These are phyloP conservation scores for Silurus glanis DNA, from an alignment of 2,113 vertebrate genomes.

Conservation along the genomic window DNA sequence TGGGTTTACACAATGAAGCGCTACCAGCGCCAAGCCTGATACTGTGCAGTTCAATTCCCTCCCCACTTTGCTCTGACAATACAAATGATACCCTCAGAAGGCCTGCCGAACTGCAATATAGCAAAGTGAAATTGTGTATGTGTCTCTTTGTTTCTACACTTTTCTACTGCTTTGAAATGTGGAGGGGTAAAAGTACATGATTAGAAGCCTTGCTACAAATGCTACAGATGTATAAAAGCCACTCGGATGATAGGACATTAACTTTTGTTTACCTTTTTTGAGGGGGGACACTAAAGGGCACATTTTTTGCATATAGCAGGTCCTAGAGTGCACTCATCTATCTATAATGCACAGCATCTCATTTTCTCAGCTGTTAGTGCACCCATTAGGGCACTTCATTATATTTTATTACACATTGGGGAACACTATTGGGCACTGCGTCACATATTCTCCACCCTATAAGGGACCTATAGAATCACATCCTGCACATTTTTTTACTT, in stretches of 20 bases:
- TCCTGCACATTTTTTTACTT: too few species aligned
- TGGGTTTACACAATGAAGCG: slow-evolving; percentile 34
- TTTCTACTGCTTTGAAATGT: not conserved
- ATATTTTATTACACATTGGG: not conserved
- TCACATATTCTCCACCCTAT: not conserved
- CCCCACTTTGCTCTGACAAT: slow-evolving; percentile 30
- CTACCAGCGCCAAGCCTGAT: slow-evolving; percentile 37
- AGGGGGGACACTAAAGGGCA: not conserved
- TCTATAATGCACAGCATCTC: not conserved
- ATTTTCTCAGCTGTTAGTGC: not conserved
- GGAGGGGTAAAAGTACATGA: not conserved
- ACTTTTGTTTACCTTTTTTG: not conserved
- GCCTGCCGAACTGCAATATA: not conserved
- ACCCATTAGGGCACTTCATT: not conserved
- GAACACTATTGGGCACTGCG: not conserved
- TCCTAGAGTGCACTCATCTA: not conserved
- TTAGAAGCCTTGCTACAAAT: not conserved
- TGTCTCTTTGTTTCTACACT: not conserved
- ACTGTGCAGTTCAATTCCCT: slow-evolving; percentile 41
- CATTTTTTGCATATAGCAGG: not conserved
- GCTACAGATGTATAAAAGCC: not conserved
- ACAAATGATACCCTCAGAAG: slow-evolving; percentile 36
- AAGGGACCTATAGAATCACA: too few species aligned
- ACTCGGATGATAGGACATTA: not conserved
- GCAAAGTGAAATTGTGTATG: slow-evolving; percentile 1